phyloP scores from a whole-genome alignment of 23 tunicate species.

The Clavelina lepadiformis region DNA sequence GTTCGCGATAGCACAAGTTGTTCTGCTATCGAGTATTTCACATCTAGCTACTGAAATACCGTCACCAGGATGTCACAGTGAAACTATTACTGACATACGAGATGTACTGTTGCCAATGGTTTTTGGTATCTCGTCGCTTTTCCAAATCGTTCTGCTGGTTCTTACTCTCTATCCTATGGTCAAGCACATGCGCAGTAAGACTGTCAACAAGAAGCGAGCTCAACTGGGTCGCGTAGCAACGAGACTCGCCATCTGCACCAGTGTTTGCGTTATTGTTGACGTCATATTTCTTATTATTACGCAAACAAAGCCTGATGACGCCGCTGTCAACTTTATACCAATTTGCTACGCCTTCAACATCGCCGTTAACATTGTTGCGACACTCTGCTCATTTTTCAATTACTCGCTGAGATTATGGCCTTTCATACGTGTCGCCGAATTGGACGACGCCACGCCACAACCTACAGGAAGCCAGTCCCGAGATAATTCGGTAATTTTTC shows the following conservation, averaged over 20 bases:
- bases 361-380: slow-evolving; percentile 23
- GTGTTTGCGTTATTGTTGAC: slow-evolving; percentile 32
- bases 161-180: slow-evolving; percentile 51
- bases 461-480: too few species aligned
- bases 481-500: too few species aligned
- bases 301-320: slow-evolving; percentile 11
- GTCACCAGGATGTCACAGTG: slow-evolving; percentile 14
- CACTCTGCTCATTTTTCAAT: slow-evolving; percentile 41
- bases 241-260: slow-evolving; percentile 33
- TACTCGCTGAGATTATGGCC: slow-evolving; percentile 32
- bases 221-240: slow-evolving; percentile 10
- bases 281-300: slow-evolving; percentile 13
- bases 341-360: slow-evolving; percentile 59
- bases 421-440: too few species aligned
- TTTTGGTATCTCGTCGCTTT: slow-evolving; percentile 20
- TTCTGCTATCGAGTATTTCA: slow-evolving; percentile 3
- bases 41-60: slow-evolving; percentile 13
- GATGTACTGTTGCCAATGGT: slow-evolving; percentile 23
- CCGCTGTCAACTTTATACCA: slow-evolving; percentile 37
- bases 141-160: slow-evolving; percentile 35
- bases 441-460: too few species aligned
- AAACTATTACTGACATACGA: neutral
- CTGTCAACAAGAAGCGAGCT: neutral
- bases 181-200: slow-evolving; percentile 15
- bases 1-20: slow-evolving; percentile 13